Percentiles rank a stretch among this genome's conserved stretches.
These are phyloP conservation scores for Sphinx pinastri DNA, from an alignment of 2,888 invertebrate genomes.

Conservation along the genomic window DNA sequence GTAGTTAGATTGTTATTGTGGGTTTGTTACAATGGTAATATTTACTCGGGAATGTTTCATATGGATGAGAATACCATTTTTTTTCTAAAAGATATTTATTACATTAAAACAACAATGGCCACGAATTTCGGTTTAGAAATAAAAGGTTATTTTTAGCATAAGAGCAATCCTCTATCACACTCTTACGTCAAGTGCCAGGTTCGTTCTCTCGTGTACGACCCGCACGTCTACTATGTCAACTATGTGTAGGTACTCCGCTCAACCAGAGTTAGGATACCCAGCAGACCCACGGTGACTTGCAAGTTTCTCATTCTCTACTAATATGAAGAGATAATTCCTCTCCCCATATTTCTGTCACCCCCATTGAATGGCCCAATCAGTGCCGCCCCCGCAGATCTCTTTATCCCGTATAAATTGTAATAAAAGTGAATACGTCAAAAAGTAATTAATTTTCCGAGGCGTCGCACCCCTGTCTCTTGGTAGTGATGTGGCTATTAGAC, in stretches of 20 bases:
- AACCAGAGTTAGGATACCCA: background rate
- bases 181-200: too few species aligned
- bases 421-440: conserved; percentile 80
- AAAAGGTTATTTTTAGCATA: too few species aligned
- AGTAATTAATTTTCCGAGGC: conserved; percentile 76
- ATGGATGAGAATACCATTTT: background rate
- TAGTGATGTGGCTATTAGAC: conserved; percentile 50
- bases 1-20: too few species aligned
- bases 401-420: conserved; percentile 69
- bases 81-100: too few species aligned
- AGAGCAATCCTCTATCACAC: too few species aligned
- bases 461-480: conserved; percentile 60
- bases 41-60: background rate
- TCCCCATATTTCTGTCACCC: conserved; percentile 9
- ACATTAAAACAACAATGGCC: too few species aligned
- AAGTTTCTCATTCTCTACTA: background rate
- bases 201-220: too few species aligned
- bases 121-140: too few species aligned
- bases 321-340: conserved; percentile 1
- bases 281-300: background rate
- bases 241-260: too few species aligned
- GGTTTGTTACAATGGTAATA: background rate
- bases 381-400: conserved; percentile 25
- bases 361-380: conserved; percentile 28
- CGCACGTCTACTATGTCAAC: too few species aligned